Evolutionary conservation across 2,797 vertebrate species (phyloP).

Genomic region (Sebastes paucispinis): DNA sequence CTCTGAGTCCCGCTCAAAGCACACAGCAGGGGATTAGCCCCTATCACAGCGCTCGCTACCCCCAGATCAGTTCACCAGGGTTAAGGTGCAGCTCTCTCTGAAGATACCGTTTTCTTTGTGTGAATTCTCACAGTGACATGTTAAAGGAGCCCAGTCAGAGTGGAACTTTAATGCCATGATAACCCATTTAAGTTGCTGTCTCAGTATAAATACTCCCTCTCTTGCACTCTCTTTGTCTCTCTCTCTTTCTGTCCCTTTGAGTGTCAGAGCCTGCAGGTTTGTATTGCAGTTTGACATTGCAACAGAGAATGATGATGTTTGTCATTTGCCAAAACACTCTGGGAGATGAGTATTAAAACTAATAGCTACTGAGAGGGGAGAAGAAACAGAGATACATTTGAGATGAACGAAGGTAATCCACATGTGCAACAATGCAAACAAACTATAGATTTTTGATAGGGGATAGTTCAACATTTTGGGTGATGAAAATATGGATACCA

Average conservation of each 20-base stretch:
- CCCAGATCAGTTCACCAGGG: conserved; percentile 74
- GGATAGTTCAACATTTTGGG: background rate
- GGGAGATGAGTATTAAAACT: background rate
- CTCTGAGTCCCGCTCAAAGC: conserved; percentile 64
- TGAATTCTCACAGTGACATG: conserved; percentile 56
- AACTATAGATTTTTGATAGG: background rate
- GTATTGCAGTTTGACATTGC: conserved; percentile 19
- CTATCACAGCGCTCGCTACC: conserved; percentile 70
- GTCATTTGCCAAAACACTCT: conserved; percentile 16
- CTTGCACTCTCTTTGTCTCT: conserved; percentile 34
- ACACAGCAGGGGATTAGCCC: conserved; percentile 71
- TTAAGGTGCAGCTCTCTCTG: conserved; percentile 76
- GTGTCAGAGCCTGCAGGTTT: conserved; percentile 34
- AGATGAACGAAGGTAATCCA: background rate
- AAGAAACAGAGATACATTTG: background rate
- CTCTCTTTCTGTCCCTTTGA: conserved; percentile 8
- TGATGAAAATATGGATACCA: background rate
- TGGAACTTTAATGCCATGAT: conserved; percentile 70
- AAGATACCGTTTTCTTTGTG: conserved; percentile 64
- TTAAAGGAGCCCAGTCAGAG: conserved; percentile 63
- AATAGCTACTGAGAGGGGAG: background rate
- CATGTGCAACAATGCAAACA: background rate
- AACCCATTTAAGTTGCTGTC: conserved; percentile 72
- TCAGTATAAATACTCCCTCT: conserved; percentile 61
- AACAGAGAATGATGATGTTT: conserved; percentile 19